Percentiles rank a stretch among this genome's conserved stretches.
phyloP scores from a whole-genome alignment of 2,797 vertebrate genomes.

The Falco cherrug region DNA sequence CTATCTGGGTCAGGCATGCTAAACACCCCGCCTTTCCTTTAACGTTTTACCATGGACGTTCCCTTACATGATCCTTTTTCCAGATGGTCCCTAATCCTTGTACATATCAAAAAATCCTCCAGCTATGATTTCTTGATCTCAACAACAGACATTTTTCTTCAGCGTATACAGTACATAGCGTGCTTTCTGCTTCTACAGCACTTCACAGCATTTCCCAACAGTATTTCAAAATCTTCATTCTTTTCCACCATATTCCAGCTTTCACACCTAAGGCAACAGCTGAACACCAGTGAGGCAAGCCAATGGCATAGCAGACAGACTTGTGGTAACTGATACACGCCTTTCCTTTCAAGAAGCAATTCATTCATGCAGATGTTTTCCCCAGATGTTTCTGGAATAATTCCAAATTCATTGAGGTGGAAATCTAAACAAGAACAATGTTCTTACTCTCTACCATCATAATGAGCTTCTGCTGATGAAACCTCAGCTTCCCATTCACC shows the following conservation, averaged over 20 bases:
- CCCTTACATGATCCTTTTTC: slow-evolving; percentile 46
- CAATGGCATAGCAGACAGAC: rapidly evolving
- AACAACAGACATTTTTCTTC: neutral
- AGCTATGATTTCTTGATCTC: slow-evolving; percentile 33
- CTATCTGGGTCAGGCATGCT: slow-evolving; percentile 54
- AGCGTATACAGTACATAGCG: neutral
- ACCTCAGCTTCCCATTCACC: neutral
- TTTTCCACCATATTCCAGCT: neutral
- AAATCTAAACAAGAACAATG: neutral
- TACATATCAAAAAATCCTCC: slow-evolving; percentile 47
- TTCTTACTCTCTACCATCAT: neutral
- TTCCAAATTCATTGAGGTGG: neutral
- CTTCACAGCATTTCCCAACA: neutral
- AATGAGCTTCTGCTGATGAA: neutral
- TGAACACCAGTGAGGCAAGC: neutral
- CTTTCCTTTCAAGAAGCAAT: neutral
- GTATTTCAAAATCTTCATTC: neutral
- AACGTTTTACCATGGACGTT: neutral
- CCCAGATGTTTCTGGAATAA: slow-evolving; percentile 38
- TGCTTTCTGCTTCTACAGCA: neutral
- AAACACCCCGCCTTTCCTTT: slow-evolving; percentile 12
- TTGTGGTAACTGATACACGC: neutral
- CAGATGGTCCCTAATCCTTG: slow-evolving; percentile 66
- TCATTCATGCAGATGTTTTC: slow-evolving; percentile 11
- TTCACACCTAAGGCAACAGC: slow-evolving; percentile 5